Evolutionary conservation across 1,140 invertebrate genomes (phyloP), one percentile per base, ranked within the genome.

Genomic region (Dolichoris vasculosae): DNA sequence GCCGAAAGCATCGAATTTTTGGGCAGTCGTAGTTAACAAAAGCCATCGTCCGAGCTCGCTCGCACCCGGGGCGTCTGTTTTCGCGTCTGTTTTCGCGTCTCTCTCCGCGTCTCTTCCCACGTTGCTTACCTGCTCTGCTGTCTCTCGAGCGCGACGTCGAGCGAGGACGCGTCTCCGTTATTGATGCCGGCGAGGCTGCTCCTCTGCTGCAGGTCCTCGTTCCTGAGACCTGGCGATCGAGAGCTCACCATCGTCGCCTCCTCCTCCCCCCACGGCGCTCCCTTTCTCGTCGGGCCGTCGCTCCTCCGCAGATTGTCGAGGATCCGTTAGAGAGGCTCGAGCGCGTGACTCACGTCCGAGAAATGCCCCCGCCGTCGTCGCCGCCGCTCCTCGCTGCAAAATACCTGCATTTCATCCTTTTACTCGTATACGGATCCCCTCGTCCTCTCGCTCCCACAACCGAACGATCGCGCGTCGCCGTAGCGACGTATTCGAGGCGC

Each of bases 181-280:
- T 76, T 83, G 82, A 73, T 86, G 63, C 87, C 86, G 78, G 87
- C 59, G 17, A 87, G 87, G 86, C 87, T 87, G 82, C 87, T 87
- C 38, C 85, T 86, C 77, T 83, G 81, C 73, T 80, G 76, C 67
- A 79, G 86, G 30, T 38, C 48, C 75, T 75, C 81, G 55, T 40
- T 84, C 77, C 88, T 88, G 86, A 88, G 87, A 86, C 87, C 87
- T 82, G 87, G 46, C 43, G 90, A 89, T 76, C 89, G 90, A 86
- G 91, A 92, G 90, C 92, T 93, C 88, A 93, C 92, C 92, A 93
- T 93, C 88, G 90, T 92, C 89, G 17, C 30, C 82, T 51, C 55
- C 82, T 48, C 48, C 76, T 23, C 48, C 76, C 2, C 7, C 51
- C 1, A 35, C 17, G 17, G 17, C 35, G 67, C 67, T 69, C 67